phyloP scores from a whole-genome alignment of 92 coral and sea anemone species.

The Phenganax stokvisi region DNA sequence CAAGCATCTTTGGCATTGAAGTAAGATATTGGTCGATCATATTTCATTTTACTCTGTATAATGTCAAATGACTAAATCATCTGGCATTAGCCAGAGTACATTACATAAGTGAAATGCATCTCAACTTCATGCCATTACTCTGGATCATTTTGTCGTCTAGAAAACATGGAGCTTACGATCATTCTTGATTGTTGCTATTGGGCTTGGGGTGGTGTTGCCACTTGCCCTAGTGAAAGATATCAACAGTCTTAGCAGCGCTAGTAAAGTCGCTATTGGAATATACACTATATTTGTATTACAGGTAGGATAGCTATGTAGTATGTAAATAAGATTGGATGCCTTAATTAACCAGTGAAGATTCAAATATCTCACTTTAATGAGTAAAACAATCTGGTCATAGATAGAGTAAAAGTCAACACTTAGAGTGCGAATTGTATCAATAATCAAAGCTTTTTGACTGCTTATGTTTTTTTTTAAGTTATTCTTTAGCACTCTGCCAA shows the following conservation, averaged over 20 bases:
- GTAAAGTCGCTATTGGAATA: constrained; percentile 64
- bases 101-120: not conserved
- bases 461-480: constrained; percentile 47
- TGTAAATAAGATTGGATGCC: too few species aligned
- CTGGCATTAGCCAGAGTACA: not conserved
- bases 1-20: constrained; percentile 66
- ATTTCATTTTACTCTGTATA: not conserved
- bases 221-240: constrained; percentile 78
- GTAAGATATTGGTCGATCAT: constrained; percentile 43
- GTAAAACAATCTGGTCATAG: too few species aligned
- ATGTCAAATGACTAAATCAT: not conserved
- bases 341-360: too few species aligned
- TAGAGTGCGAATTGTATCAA: not conserved
- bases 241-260: constrained; percentile 65
- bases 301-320: constrained; percentile 40
- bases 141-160: constrained; percentile 39
- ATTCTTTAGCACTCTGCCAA: constrained; percentile 67
- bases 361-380: too few species aligned
- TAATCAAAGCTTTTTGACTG: not conserved
- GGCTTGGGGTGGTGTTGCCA: constrained; percentile 72
- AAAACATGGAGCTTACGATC: constrained; percentile 62
- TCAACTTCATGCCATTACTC: too few species aligned
- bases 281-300: constrained; percentile 72
- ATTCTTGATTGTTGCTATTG: constrained; percentile 61
- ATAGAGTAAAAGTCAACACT: too few species aligned